A percentile compares a stretch with the other conserved stretches of the same genome.
Evolutionary conservation across 2,797 vertebrate genomes (phyloP).

Genomic region (Brachyrhaphis roseni): DNA sequence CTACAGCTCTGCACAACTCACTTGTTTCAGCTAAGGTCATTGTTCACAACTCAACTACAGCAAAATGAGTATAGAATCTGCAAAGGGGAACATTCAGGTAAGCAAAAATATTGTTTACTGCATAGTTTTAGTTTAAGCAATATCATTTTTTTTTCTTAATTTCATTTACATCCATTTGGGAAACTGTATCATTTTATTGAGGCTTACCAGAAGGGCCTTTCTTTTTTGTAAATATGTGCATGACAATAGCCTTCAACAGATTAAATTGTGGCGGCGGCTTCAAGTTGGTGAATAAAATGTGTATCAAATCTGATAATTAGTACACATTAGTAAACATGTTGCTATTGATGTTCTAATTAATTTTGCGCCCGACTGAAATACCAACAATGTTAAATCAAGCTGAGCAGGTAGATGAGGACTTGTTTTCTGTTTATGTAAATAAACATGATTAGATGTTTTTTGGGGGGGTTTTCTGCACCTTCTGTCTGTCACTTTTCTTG

Average conservation of each 20-base stretch:
- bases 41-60: not conserved
- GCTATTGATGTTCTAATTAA: not conserved
- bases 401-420: not conserved
- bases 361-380: not conserved
- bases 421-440: not conserved
- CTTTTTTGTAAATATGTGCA: not conserved
- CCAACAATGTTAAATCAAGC: conserved; percentile 1
- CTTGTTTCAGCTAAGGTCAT: not conserved
- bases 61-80: not conserved
- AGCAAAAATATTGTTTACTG: not conserved
- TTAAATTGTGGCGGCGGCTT: not conserved
- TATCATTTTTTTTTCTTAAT: not conserved
- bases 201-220: not conserved
- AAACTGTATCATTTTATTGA: not conserved
- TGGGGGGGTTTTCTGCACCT: too few species aligned
- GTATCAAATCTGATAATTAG: conserved; percentile 2
- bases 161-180: not conserved
- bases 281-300: not conserved
- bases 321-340: conserved; percentile 2
- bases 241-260: not conserved
- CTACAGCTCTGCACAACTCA: not conserved
- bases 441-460: not conserved
- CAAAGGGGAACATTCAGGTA: too few species aligned
- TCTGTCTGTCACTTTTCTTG: not conserved
- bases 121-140: not conserved